phyloP scores from a whole-genome alignment of 2,888 invertebrate species.

The Rotaria macrura region DNA sequence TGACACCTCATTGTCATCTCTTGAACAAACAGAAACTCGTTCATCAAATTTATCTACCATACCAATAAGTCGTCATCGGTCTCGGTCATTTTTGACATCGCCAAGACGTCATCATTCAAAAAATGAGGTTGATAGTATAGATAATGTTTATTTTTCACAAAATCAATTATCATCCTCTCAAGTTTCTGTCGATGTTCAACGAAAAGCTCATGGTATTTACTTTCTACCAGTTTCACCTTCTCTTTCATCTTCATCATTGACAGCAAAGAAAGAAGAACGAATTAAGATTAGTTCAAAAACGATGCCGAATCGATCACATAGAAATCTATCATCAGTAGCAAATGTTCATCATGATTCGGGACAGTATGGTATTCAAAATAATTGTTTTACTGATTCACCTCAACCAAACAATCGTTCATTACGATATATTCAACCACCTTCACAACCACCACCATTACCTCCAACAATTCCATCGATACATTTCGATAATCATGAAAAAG shows the following conservation, averaged over 20 bases:
- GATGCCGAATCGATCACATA: not conserved
- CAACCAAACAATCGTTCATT: not conserved
- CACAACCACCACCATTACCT: not conserved
- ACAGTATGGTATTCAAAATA: not conserved
- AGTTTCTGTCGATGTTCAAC: not conserved
- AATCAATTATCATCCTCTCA: not conserved
- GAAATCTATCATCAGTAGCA: not conserved
- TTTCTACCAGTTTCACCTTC: not conserved
- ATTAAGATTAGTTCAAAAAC: not conserved
- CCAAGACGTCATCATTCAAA: not conserved
- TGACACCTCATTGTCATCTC: not conserved
- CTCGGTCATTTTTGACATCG: not conserved
- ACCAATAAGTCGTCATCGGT: not conserved
- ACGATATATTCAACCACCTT: not conserved
- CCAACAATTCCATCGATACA: not conserved
- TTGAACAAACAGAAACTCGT: not conserved
- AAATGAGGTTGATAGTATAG: not conserved
- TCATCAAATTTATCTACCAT: not conserved
- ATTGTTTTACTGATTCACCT: not conserved
- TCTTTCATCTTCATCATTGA: not conserved
- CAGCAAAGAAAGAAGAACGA: not conserved
- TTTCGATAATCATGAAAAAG: no score
- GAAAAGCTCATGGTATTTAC: not conserved
- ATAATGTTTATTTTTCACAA: not conserved
- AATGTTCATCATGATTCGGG: no score